phyloP scores from a whole-genome alignment of 2,113 vertebrate genomes.

The Peromyscus californicus region DNA sequence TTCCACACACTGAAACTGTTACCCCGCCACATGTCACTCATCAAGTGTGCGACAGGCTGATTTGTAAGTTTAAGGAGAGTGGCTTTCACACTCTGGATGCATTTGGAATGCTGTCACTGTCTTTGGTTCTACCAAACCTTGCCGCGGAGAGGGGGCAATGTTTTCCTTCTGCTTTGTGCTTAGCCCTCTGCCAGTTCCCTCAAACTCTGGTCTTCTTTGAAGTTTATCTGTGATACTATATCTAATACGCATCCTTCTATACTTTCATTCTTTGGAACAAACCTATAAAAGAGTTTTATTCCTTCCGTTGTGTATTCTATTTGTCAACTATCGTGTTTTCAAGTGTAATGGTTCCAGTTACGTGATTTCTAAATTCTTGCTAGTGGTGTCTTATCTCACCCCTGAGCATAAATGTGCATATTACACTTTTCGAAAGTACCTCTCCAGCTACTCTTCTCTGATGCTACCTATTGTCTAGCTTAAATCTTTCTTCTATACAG shows the following conservation, averaged over 20 bases:
- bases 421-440: background rate
- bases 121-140: background rate
- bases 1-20: background rate
- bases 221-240: background rate
- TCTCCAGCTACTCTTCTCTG: background rate
- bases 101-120: background rate
- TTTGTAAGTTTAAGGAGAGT: background rate
- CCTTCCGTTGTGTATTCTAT: background rate
- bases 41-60: background rate
- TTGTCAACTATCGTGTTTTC: background rate
- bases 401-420: background rate
- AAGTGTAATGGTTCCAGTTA: background rate
- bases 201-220: background rate
- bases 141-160: background rate
- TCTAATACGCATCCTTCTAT: background rate
- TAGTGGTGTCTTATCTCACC: background rate
- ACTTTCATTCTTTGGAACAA: background rate
- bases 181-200: background rate
- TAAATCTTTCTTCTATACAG: background rate
- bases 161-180: background rate
- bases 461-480: background rate
- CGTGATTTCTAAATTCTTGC: background rate
- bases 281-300: background rate
- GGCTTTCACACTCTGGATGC: background rate
- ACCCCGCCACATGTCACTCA: background rate